Evolutionary conservation across 2,113 vertebrate genomes (phyloP).

Genomic region (Sitta europaea): DNA sequence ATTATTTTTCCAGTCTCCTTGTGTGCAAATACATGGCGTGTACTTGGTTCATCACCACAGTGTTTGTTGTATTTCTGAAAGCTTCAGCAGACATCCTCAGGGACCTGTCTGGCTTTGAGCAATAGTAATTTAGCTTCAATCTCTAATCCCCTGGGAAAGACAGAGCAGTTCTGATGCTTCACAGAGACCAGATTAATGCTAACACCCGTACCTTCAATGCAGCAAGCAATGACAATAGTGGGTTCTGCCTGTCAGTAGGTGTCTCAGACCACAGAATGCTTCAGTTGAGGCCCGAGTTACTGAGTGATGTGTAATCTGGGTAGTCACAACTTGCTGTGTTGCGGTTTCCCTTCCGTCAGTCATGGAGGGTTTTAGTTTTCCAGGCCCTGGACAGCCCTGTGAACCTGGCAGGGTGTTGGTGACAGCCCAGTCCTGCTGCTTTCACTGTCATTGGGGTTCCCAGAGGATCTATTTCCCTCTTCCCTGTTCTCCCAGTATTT

Average conservation of each 20-base stretch:
- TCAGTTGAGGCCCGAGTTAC: background rate
- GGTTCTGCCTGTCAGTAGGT: background rate
- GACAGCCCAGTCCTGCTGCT: background rate
- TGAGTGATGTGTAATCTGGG: background rate
- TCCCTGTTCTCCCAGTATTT: background rate
- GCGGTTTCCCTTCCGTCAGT: background rate
- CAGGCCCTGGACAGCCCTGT: background rate
- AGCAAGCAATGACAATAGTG: fast-evolving
- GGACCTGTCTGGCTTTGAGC: background rate
- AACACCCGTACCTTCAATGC: background rate
- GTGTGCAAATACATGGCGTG: background rate
- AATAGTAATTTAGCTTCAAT: background rate
- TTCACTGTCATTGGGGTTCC: background rate
- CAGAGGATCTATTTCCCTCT: background rate
- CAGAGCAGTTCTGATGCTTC: background rate
- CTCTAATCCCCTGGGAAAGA: background rate
- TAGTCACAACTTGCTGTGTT: background rate
- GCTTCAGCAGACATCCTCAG: background rate
- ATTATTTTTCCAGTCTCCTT: constrained; percentile 9
- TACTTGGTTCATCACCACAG: background rate
- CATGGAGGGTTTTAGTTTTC: background rate
- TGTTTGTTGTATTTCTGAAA: background rate
- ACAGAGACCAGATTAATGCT: background rate
- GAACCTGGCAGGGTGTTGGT: background rate
- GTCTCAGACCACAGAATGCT: background rate